Evolutionary conservation across 2,113 vertebrate genomes (phyloP), one percentile per base, ranked within the genome.

Genomic region (Gila orcuttii): DNA sequence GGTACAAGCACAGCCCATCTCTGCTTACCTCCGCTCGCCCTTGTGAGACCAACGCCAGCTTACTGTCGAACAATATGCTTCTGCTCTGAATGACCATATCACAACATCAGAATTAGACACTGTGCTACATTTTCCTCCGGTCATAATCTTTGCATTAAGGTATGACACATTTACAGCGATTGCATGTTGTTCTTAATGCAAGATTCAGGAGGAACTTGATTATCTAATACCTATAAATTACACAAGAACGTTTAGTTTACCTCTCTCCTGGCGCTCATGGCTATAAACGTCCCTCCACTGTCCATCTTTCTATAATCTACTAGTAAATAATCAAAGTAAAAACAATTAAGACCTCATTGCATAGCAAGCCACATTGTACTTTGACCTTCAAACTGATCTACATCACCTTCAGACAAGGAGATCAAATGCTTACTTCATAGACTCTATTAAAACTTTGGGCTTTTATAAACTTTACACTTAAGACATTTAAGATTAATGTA

Each of bases 1-100:
- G 47, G 60, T 82, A 50, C 80, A 79, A 55, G 64, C 71, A 83
- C 60, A 79, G 31, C 52, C 62, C n/a, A 36, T 59, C 36, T 47
- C 39, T 79, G 21, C 75, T 33, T 75, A 28, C 68, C 62, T 13
- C 39, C 17, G 59, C 19, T 68, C 17, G 21, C 42, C 47, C 62
- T 69, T 64, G 5, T 33, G 80, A 52, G 45, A 33, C 28, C 64
- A 50, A 21, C 3, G 1, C 1, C 11, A 47, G 25, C 62, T 66
- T 66, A 81, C 60, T 28, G 42, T 82, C 45, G 52, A 25, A 82
- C 79, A 82, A 52, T 82, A 23, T 23, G 25, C 25, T 64, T 68
- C 62, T 52, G 62, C 68, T 45, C 33, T 80, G n/a, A 50, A 82
- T 68, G 52, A 69, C 62, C 45, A 66, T 9, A 80, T 13, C 36